These are phyloP conservation scores for Nannoperca obscura DNA, from an alignment of 2,797 vertebrate genomes.

Conservation along the genomic window DNA sequence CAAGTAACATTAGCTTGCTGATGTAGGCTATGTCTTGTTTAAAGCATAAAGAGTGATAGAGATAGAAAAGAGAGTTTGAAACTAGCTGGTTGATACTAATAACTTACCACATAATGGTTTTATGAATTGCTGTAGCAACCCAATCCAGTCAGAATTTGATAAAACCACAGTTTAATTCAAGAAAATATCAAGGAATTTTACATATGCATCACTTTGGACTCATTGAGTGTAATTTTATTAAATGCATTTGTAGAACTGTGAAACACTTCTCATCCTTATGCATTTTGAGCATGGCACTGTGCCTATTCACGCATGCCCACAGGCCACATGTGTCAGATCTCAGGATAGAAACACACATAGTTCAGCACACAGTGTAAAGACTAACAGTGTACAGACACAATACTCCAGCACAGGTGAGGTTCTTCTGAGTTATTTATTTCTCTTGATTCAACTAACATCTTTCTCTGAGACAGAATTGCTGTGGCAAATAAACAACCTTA, in stretches of 20 bases:
- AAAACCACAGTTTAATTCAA: not conserved
- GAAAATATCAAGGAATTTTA: not conserved
- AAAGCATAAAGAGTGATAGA: not conserved
- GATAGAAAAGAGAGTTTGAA: not conserved
- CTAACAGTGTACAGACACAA: slow-evolving; percentile 29
- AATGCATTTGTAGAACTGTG: not conserved
- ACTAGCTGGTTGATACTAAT: not conserved
- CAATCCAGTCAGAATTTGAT: not conserved
- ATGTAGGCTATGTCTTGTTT: not conserved
- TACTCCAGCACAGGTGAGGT: slow-evolving; percentile 42
- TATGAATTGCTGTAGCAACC: not conserved
- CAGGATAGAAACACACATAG: not conserved
- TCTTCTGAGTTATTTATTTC: slow-evolving; percentile 82
- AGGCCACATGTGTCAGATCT: not conserved
- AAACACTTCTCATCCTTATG: not conserved
- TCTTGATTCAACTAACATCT: slow-evolving; percentile 83
- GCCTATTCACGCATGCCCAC: too few relatives aligned
- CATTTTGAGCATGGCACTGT: not conserved
- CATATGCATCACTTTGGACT: not conserved
- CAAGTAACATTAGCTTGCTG: not conserved
- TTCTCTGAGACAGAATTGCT: slow-evolving; percentile 82
- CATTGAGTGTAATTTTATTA: not conserved
- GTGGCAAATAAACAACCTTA: slow-evolving; percentile 85
- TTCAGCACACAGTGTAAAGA: slow-evolving; percentile 3
- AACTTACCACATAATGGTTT: too few relatives aligned